Evolutionary conservation across 2,888 invertebrate genomes (phyloP), one percentile per base, ranked within the genome.

Genomic region (Crepidodera aurea): DNA sequence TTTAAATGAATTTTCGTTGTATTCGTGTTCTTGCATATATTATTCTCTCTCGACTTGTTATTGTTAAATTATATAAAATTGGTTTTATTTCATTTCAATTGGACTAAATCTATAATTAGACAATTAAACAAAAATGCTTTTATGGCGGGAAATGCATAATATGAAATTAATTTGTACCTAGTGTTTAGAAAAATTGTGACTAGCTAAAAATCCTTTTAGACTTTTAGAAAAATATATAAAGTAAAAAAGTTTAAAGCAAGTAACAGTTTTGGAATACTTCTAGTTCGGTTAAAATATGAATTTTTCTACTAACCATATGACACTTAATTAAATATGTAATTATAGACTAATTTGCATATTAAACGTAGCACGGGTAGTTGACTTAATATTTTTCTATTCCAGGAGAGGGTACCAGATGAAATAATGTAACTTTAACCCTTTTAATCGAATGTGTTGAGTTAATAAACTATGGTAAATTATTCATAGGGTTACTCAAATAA

Each of bases 381-480:
- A 29, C 34, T 46, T 22, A 4, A 22, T 6, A 44, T 44, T 46
- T 56, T 56, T 37, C 56, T 42, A 56, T 18, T 13, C 25, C 37
- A 57, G 27, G 12, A 48, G n/a, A 50, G 57, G 57, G 57, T 56
- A 62, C 57, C 53, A 58, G 39, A 65, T 57, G 51, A 64, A 64
- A 61, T 60, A 67, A 67, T 60, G 60, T 60, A 59, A 60, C 60
- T 64, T 66, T 60, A 68, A 68, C 68, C 68, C 68, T 64, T 68
- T 65, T 59, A 65, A 65, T 64, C 50, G 51, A 60, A 62, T 60
- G 46, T 51, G 46, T 32, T 54, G 19, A 46, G 51, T 50, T 59
- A 55, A 63, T 59, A 59, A 59, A 37, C 44, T 7, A 54, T 54
- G 62, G 27, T 60, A 62, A 68, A 64, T 58, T 68, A 68, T 68